These are phyloP conservation scores for Eubasilissa splendida DNA, from an alignment of 2,888 invertebrate species.

Conservation along the genomic window DNA sequence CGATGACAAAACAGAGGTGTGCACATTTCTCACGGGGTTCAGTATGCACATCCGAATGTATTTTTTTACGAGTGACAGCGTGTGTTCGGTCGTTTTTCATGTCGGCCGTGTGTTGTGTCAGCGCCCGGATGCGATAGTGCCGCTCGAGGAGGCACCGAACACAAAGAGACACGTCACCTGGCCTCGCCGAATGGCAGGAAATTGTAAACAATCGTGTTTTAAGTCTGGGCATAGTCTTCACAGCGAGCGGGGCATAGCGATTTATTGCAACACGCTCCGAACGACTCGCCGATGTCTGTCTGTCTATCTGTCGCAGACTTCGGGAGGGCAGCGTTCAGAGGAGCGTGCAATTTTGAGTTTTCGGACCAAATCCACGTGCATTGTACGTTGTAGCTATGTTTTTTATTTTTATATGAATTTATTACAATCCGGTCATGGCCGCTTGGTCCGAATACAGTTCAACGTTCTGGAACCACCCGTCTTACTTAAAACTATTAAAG, in stretches of 20 bases:
- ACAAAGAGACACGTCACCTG: constrained; percentile 2
- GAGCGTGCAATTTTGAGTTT: too few species aligned
- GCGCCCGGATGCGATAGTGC: constrained; percentile 45
- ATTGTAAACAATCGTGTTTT: constrained; percentile 12
- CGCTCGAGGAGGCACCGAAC: constrained; percentile 1
- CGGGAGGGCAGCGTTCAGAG: too few species aligned
- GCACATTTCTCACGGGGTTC: constrained; percentile 28
- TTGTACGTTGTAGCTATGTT: too few species aligned
- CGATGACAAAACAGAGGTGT: constrained; percentile 25
- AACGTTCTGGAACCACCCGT: too few species aligned
- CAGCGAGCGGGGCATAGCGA: constrained; percentile 5
- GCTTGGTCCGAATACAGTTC: too few species aligned
- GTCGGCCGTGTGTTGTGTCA: constrained; percentile 23
- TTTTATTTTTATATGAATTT: too few species aligned
- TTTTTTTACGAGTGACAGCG: constrained; percentile 25
- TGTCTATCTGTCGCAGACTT: neutral
- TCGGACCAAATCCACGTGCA: too few species aligned
- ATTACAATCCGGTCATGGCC: too few species aligned
- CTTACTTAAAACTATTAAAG: too few species aligned
- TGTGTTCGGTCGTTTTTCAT: constrained; percentile 3
- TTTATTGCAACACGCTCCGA: constrained; percentile 25
- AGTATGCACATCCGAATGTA: neutral
- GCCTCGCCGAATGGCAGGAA: neutral
- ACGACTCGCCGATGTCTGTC: neutral
- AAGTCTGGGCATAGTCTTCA: neutral